Evolutionary conservation across 2,888 invertebrate species (phyloP).

Genomic region (Octonoba sinensis): DNA sequence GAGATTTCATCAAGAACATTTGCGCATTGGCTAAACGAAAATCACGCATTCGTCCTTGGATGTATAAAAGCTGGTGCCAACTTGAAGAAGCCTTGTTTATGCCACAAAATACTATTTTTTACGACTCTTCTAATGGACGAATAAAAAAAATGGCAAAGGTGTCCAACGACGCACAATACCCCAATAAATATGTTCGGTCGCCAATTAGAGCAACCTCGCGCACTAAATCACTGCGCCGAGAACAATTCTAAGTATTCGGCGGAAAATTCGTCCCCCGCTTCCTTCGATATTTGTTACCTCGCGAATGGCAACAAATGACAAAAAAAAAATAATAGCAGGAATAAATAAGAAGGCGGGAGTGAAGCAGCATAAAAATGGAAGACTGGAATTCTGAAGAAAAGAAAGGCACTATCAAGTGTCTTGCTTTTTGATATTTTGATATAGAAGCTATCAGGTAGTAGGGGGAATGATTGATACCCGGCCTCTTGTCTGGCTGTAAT

Average conservation of each 20-base stretch:
- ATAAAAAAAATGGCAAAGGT: constrained; percentile 16
- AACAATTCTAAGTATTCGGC: constrained; percentile 26
- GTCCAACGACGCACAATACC: constrained; percentile 20
- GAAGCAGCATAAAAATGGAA: constrained; percentile 19
- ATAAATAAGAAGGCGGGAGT: constrained; percentile 32
- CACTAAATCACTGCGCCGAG: constrained; percentile 36
- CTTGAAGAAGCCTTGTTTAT: constrained; percentile 15
- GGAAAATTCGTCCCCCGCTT: constrained; percentile 10
- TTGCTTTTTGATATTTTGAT: too few relatives aligned
- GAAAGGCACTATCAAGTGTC: too few relatives aligned
- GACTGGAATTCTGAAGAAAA: too few relatives aligned
- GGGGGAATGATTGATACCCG: too few relatives aligned
- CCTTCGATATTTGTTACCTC: constrained; percentile 9
- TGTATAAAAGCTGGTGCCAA: background rate
- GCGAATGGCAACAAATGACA: constrained; percentile 32
- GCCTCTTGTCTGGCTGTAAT: background rate
- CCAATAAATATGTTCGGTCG: constrained; percentile 35
- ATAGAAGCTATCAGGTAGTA: too few relatives aligned
- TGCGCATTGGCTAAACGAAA: too few relatives aligned
- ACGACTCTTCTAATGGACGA: constrained; percentile 7
- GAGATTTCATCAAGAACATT: too few relatives aligned
- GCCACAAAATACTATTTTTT: constrained; percentile 18
- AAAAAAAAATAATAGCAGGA: constrained; percentile 18
- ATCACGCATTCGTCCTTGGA: background rate
- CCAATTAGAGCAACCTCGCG: constrained; percentile 43